A percentile compares a stretch with the other conserved stretches of the same genome.
Conservation (phyloP, 2,888 invertebrate genomes). For the Lasius fuliginosus region DNA sequence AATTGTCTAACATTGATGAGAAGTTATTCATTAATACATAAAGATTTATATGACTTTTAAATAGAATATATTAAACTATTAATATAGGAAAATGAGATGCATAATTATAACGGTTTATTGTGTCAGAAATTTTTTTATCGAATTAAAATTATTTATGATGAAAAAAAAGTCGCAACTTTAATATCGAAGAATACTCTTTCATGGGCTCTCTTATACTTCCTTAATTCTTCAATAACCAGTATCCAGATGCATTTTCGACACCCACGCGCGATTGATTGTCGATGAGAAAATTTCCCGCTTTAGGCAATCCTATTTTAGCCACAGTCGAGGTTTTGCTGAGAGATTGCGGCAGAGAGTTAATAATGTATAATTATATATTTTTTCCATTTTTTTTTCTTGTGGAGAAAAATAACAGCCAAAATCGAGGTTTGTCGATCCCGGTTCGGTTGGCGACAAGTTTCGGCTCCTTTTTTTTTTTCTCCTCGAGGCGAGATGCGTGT, state of each 20-base stretch:
- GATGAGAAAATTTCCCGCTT: background rate
- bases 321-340: background rate
- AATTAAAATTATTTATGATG: background rate
- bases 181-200: background rate
- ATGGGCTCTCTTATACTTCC: background rate
- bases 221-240: background rate
- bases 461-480: background rate
- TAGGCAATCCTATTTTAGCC: background rate
- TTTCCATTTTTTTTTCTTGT: background rate
- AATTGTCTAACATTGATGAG: background rate
- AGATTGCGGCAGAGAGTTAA: conserved; percentile 13
- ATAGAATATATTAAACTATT: background rate
- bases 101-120: background rate
- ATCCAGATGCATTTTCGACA: background rate
- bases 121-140: background rate
- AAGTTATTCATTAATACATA: background rate
- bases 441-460: background rate
- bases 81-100: background rate
- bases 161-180: background rate
- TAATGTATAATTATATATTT: conserved; percentile 6
- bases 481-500: background rate
- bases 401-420: conserved; percentile 33
- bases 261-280: background rate
- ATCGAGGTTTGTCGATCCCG: conserved; percentile 49
- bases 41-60: background rate